Percentiles rank a stretch among this genome's conserved stretches.
Conservation (phyloP, 2,888 invertebrate species). For the Busseola fusca region DNA sequence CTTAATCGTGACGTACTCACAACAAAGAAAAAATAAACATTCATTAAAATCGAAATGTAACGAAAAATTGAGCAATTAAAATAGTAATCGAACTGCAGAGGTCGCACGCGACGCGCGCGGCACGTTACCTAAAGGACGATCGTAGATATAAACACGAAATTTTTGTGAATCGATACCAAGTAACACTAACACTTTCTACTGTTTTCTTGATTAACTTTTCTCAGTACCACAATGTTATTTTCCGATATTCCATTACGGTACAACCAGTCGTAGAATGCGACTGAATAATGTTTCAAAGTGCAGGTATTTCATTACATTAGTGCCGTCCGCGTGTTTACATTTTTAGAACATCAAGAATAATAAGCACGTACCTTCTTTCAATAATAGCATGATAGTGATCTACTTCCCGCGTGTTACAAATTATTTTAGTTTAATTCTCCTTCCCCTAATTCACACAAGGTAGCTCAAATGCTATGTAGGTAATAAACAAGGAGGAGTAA, state of each 20-base stretch:
- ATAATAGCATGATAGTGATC: slow-evolving; percentile 16
- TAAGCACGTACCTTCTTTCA: slow-evolving; percentile 5
- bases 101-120: slow-evolving; percentile 63
- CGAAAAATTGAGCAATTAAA: slow-evolving; percentile 62
- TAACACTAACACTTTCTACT: slow-evolving; percentile 29
- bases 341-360: slow-evolving; percentile 1
- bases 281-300: slow-evolving; percentile 30
- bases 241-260: slow-evolving; percentile 39
- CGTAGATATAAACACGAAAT: slow-evolving; percentile 52
- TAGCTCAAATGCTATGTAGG: neutral
- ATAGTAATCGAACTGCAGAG: slow-evolving; percentile 60
- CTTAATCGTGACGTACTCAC: slow-evolving; percentile 28
- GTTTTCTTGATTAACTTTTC: slow-evolving; percentile 44
- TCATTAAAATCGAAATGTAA: slow-evolving; percentile 44
- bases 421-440: slow-evolving; percentile 25
- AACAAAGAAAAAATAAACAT: slow-evolving; percentile 39
- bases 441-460: slow-evolving; percentile 5
- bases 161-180: slow-evolving; percentile 52
- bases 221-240: slow-evolving; percentile 41
- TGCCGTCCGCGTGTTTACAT: slow-evolving; percentile 8
- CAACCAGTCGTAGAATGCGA: slow-evolving; percentile 22
- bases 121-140: slow-evolving; percentile 62
- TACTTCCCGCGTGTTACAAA: slow-evolving; percentile 25
- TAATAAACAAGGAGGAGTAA: slow-evolving; percentile 20
- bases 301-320: slow-evolving; percentile 33